Percentiles rank a stretch among this genome's conserved stretches.
These are phyloP conservation scores for Temnopleurus reevesii DNA, from an alignment of 53 echinoderm and acorn worm species.

Conservation along the genomic window DNA sequence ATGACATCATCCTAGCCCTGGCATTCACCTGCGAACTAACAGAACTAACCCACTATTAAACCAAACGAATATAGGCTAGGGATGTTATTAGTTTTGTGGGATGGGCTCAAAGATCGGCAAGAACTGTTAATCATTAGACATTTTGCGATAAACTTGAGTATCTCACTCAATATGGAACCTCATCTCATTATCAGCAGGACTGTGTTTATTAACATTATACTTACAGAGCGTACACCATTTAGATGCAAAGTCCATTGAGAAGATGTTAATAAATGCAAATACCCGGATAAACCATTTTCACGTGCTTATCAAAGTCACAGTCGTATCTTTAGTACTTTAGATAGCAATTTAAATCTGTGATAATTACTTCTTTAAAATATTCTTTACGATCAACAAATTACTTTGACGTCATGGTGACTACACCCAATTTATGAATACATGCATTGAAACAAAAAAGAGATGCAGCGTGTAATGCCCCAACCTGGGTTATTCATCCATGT, in stretches of 20 bases:
- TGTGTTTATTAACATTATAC: not conserved
- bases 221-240: not conserved
- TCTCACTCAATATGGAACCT: not conserved
- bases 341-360: too few species aligned
- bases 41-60: not conserved
- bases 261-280: not conserved
- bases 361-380: too few species aligned
- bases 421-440: too few species aligned
- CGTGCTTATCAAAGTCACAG: not conserved
- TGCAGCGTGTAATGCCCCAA: too few species aligned
- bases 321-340: not conserved
- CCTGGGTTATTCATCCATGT: too few species aligned
- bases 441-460: too few species aligned
- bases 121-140: slow-evolving; percentile 14
- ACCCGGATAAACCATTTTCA: not conserved
- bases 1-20: slow-evolving; percentile 20
- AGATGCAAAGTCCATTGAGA: not conserved
- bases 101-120: slow-evolving; percentile 18
- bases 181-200: not conserved
- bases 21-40: not conserved
- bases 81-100: not conserved
- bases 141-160: not conserved
- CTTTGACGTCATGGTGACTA: too few species aligned
- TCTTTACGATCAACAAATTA: too few species aligned
- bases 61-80: too few species aligned